Conservation (phyloP, 1,140 invertebrate species). For the Drosophila virilis region DNA sequence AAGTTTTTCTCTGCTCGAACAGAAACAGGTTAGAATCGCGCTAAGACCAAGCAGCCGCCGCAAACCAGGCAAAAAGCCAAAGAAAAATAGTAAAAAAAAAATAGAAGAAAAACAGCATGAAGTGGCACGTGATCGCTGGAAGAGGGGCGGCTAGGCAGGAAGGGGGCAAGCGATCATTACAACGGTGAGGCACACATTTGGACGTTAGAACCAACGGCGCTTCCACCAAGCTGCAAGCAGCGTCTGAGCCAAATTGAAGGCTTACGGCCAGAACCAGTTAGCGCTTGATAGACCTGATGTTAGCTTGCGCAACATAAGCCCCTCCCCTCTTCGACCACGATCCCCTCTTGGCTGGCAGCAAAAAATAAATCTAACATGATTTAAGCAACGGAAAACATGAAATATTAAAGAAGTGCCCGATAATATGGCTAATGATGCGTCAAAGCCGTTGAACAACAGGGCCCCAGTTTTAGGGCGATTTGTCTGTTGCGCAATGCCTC, state of each 20-base stretch:
- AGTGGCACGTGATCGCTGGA: background rate
- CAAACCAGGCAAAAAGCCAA: background rate
- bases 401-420: conserved; percentile 64
- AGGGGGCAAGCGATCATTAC: conserved; percentile 39
- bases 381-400: conserved; percentile 78
- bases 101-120: background rate
- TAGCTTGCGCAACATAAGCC: conserved; percentile 61
- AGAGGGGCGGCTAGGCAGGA: background rate
- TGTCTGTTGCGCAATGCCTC: conserved; percentile 24
- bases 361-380: conserved; percentile 79
- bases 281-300: conserved; percentile 47
- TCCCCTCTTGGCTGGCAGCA: conserved; percentile 30
- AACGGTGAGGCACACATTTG: conserved; percentile 81
- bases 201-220: conserved; percentile 76
- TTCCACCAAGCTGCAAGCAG: conserved; percentile 44
- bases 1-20: conserved; percentile 7
- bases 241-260: conserved; percentile 69
- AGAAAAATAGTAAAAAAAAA: conserved; percentile 10
- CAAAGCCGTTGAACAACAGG: conserved; percentile 28
- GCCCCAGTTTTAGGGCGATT: conserved; percentile 31
- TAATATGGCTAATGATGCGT: conserved; percentile 49
- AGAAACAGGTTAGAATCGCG: conserved; percentile 76
- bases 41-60: conserved; percentile 42
- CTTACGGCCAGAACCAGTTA: conserved; percentile 75
- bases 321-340: background rate